phyloP scores from a whole-genome alignment of 2,888 invertebrate genomes.

The Lepidocyrtinus sp. region DNA sequence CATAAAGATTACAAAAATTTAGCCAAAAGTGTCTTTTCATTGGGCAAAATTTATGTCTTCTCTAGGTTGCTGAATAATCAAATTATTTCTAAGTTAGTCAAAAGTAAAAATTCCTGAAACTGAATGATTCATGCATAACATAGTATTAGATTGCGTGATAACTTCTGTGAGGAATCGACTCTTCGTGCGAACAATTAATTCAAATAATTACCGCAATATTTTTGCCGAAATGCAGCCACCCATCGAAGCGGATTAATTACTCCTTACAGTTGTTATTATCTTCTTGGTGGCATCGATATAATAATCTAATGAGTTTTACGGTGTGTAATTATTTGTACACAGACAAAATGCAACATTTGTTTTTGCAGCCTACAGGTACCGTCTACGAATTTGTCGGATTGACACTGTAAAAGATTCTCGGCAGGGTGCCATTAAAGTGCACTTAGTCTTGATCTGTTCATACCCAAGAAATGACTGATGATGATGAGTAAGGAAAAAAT shows the following conservation, averaged over 20 bases:
- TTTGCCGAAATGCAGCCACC: not conserved
- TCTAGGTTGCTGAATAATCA: no score
- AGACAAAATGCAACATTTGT: conserved; percentile 43
- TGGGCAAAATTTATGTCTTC: no score
- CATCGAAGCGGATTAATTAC: conserved; percentile 38
- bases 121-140: no score
- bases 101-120: no score
- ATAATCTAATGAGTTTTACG: conserved; percentile 22
- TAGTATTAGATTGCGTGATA: no score
- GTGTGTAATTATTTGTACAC: conserved; percentile 40
- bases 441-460: no score
- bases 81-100: no score
- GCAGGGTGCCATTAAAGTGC: conserved; percentile 22
- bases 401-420: conserved; percentile 19
- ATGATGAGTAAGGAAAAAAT: conserved; percentile 2
- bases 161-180: conserved; percentile 17
- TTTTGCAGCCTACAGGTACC: conserved; percentile 29
- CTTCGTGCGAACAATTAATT: not conserved
- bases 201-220: conserved; percentile 15
- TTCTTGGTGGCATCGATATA: conserved; percentile 8
- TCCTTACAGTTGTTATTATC: conserved; percentile 17
- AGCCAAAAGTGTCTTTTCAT: no score
- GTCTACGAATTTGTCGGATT: conserved; percentile 39
- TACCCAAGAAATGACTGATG: not conserved
- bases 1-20: no score